Percentiles rank a stretch among this genome's conserved stretches.
phyloP scores from a whole-genome alignment of 2,113 vertebrate genomes.

The Phylloscopus trochiloides region DNA sequence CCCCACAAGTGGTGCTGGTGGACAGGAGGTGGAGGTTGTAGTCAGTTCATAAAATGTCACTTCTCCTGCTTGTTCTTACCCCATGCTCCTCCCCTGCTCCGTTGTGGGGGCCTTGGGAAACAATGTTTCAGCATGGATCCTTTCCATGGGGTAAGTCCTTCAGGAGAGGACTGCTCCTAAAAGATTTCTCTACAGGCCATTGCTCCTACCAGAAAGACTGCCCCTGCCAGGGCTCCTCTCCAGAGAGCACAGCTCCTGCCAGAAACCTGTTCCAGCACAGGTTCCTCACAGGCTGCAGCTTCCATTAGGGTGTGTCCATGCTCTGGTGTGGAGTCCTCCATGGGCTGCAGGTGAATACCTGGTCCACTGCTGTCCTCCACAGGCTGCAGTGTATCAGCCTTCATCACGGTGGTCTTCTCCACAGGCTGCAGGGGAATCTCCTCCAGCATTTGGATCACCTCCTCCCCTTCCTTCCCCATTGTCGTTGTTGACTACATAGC shows the following conservation, averaged over 20 bases:
- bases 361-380: not conserved
- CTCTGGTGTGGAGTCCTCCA: rapidly evolving
- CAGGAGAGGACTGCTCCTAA: not conserved
- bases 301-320: not conserved
- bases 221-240: not conserved
- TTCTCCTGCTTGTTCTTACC: not conserved
- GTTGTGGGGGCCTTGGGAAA: not conserved
- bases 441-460: not conserved
- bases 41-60: not conserved
- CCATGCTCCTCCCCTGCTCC: not conserved
- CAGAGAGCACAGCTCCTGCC: not conserved
- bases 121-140: not conserved
- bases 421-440: not conserved
- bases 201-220: not conserved
- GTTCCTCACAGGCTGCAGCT: not conserved
- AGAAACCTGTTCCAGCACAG: not conserved
- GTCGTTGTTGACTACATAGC: no score
- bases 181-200: not conserved
- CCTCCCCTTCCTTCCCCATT: not conserved
- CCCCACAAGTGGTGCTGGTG: rapidly evolving
- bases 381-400: not conserved
- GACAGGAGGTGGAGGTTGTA: rapidly evolving
- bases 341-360: not conserved
- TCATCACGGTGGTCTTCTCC: not conserved
- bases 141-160: not conserved